phyloP scores from a whole-genome alignment of 2,888 invertebrate species.

The Ernsta delagoae region DNA sequence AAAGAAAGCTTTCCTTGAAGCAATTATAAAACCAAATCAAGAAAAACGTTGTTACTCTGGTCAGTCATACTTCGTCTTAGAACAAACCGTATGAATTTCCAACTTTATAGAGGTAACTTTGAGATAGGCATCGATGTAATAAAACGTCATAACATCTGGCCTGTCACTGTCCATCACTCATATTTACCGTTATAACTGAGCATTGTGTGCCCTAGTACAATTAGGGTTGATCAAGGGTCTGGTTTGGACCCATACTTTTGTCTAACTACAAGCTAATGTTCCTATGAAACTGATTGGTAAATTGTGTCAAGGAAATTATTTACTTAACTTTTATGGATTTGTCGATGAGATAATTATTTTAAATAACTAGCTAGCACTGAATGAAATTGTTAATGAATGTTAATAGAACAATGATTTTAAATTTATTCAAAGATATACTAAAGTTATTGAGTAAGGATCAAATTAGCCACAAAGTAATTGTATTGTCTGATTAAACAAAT shows the following conservation, averaged over 20 bases:
- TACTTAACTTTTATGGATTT: conserved; percentile 11
- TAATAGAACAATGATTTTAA: background rate
- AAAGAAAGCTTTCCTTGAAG: background rate
- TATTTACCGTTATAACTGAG: conserved; percentile 31
- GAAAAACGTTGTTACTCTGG: background rate
- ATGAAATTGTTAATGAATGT: too few relatives aligned
- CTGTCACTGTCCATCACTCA: conserved; percentile 31
- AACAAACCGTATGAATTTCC: conserved; percentile 16
- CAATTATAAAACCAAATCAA: background rate
- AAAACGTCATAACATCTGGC: conserved; percentile 35
- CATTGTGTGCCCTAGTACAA: conserved; percentile 35
- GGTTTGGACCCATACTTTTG: conserved; percentile 32
- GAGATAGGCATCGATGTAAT: conserved; percentile 27
- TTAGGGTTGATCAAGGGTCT: conserved; percentile 34
- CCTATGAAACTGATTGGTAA: conserved; percentile 18
- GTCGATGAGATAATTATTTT: background rate
- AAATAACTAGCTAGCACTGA: too few relatives aligned
- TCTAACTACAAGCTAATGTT: conserved; percentile 7
- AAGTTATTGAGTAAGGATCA: background rate
- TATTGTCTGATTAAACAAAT: background rate
- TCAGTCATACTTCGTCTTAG: background rate
- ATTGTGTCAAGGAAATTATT: conserved; percentile 30
- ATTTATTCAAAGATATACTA: too few relatives aligned
- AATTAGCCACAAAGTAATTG: background rate
- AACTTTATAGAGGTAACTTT: conserved; percentile 15